Percentiles rank a stretch among this genome's conserved stretches.
phyloP scores from a whole-genome alignment of 2,888 invertebrate species.

The Chironomus riparius region DNA sequence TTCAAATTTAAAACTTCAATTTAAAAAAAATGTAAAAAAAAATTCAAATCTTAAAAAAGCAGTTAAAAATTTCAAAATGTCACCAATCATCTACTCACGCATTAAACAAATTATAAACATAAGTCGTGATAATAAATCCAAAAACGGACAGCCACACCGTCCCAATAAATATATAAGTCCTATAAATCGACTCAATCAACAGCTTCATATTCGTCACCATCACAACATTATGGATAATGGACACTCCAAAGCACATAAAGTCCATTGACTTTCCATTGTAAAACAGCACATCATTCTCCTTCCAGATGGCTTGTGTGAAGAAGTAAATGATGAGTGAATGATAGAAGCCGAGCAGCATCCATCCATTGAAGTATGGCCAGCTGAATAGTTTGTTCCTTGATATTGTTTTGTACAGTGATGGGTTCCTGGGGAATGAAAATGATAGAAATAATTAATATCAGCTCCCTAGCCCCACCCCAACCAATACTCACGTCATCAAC shows the following conservation, averaged over 20 bases:
- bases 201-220: slow-evolving; percentile 53
- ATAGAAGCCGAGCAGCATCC: slow-evolving; percentile 53
- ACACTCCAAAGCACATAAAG: slow-evolving; percentile 51
- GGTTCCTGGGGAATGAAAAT: slow-evolving; percentile 46
- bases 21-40: too few relatives aligned
- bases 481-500: slow-evolving; percentile 45
- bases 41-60: too few relatives aligned
- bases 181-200: slow-evolving; percentile 52
- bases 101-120: slow-evolving; percentile 49
- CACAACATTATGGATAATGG: slow-evolving; percentile 49
- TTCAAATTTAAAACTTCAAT: not conserved
- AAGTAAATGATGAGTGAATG: slow-evolving; percentile 56
- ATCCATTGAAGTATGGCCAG: slow-evolving; percentile 51
- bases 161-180: slow-evolving; percentile 46
- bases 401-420: slow-evolving; percentile 57
- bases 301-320: slow-evolving; percentile 44
- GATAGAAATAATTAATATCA: not conserved
- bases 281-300: slow-evolving; percentile 44
- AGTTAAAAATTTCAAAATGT: too few relatives aligned
- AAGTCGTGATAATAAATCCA: slow-evolving; percentile 47
- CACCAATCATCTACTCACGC: slow-evolving; percentile 46
- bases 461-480: too few relatives aligned
- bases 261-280: slow-evolving; percentile 47
- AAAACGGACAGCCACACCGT: slow-evolving; percentile 49
- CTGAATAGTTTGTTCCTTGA: slow-evolving; percentile 55